Conservation (phyloP, 2,888 invertebrate species). For the Notodonta dromedarius region DNA sequence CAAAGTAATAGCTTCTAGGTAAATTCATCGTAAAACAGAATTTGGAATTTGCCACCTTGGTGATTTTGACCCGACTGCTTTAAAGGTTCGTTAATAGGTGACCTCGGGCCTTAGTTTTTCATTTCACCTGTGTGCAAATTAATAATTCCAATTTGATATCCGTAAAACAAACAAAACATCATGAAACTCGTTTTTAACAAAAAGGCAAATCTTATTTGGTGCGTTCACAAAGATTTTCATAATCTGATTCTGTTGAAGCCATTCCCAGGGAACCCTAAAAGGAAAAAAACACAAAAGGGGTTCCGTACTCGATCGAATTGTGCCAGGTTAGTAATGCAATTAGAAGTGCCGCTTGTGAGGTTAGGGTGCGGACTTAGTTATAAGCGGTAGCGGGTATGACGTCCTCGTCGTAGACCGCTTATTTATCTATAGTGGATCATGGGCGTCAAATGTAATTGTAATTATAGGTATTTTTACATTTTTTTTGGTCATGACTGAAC, state of each 20-base stretch:
- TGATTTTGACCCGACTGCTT: too few relatives aligned
- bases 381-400: constrained; percentile 33
- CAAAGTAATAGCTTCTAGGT: too few relatives aligned
- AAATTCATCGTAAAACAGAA: too few relatives aligned
- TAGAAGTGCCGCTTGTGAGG: constrained; percentile 50
- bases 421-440: too few relatives aligned
- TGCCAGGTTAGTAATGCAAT: constrained; percentile 62
- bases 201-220: background rate
- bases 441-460: too few relatives aligned
- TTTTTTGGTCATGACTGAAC: too few relatives aligned
- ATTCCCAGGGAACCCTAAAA: constrained; percentile 23
- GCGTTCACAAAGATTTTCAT: background rate
- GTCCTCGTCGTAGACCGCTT: too few relatives aligned
- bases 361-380: constrained; percentile 20
- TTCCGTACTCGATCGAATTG: constrained; percentile 56
- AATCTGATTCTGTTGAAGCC: background rate
- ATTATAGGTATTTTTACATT: too few relatives aligned
- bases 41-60: too few relatives aligned
- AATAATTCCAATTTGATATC: background rate
- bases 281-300: constrained; percentile 48
- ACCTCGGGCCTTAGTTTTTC: too few relatives aligned
- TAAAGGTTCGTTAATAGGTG: too few relatives aligned
- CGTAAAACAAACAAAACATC: background rate
- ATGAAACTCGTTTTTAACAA: background rate
- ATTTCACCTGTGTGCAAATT: too few relatives aligned